phyloP scores from a whole-genome alignment of 2,888 invertebrate genomes.

The Tenthredo mesomela region DNA sequence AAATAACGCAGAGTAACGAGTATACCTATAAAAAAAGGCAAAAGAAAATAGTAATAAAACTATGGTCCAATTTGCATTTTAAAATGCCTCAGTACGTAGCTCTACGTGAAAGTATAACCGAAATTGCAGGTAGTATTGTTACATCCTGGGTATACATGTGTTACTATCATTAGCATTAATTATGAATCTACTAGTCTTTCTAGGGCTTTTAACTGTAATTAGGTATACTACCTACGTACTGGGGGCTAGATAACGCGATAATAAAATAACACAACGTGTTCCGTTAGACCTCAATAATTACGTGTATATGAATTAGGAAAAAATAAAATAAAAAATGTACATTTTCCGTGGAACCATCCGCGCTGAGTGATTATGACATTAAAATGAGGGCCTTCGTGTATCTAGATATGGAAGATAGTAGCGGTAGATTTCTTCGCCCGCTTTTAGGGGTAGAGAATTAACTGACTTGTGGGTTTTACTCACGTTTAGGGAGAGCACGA shows the following conservation, averaged over 20 bases:
- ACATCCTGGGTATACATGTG: not conserved
- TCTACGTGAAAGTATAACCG: not conserved
- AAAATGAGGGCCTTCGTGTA: not conserved
- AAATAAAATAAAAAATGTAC: not conserved
- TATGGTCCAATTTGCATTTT: not conserved
- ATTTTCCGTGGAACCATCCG: not conserved
- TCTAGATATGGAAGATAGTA: not conserved
- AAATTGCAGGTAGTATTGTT: not conserved
- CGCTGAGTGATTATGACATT: constrained; percentile 12
- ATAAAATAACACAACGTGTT: not conserved
- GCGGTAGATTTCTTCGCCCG: not conserved
- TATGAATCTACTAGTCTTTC: not conserved
- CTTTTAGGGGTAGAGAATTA: not conserved
- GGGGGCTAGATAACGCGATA: not conserved
- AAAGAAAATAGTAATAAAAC: constrained; percentile 24
- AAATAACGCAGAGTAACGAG: constrained; percentile 90
- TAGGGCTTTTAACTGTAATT: not conserved
- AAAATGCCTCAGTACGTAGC: not conserved
- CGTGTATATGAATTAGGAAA: not conserved
- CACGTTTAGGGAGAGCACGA: constrained; percentile 88
- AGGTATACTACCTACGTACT: not conserved
- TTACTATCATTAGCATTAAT: not conserved
- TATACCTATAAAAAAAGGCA: constrained; percentile 83
- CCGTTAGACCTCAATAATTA: not conserved
- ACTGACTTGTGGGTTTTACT: constrained; percentile 77